A percentile compares a stretch with the other conserved stretches of the same genome.
phyloP scores from a whole-genome alignment of 2,888 invertebrate species.

The Linnaemya vulpina region DNA sequence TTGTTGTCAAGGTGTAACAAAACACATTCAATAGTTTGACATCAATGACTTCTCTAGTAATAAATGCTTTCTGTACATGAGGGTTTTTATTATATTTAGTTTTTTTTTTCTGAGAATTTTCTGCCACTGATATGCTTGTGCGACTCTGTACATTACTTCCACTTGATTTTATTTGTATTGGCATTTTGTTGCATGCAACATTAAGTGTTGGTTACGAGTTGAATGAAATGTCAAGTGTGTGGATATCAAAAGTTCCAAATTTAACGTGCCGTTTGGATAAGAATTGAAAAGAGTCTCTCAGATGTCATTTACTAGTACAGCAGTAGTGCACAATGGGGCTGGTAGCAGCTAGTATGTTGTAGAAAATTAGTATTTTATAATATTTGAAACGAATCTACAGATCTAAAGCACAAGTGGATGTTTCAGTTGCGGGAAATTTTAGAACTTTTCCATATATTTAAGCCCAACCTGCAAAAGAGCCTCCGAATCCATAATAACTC shows the following conservation, averaged over 20 bases:
- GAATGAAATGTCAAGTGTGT: constrained; percentile 7
- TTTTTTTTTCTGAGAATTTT: background rate
- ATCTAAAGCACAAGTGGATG: too few species aligned
- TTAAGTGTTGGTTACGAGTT: background rate
- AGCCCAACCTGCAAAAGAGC: too few species aligned
- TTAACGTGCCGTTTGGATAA: background rate
- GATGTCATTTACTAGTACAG: background rate
- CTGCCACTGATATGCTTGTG: background rate
- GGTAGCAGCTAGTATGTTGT: background rate
- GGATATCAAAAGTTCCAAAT: background rate
- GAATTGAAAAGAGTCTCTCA: background rate
- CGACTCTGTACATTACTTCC: background rate
- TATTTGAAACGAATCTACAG: too few species aligned
- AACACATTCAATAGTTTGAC: constrained; percentile 45
- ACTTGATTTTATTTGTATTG: constrained; percentile 1
- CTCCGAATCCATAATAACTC: too few species aligned
- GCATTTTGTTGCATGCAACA: background rate
- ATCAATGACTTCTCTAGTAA: constrained; percentile 42
- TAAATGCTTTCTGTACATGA: constrained; percentile 22
- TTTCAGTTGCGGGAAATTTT: too few species aligned
- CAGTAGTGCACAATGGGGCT: background rate
- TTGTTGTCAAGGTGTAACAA: constrained; percentile 49
- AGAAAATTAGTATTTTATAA: too few species aligned
- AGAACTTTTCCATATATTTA: too few species aligned
- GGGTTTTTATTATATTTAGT: background rate